Conservation (phyloP, 2,888 invertebrate species). For the Sarcophaga carnaria region DNA sequence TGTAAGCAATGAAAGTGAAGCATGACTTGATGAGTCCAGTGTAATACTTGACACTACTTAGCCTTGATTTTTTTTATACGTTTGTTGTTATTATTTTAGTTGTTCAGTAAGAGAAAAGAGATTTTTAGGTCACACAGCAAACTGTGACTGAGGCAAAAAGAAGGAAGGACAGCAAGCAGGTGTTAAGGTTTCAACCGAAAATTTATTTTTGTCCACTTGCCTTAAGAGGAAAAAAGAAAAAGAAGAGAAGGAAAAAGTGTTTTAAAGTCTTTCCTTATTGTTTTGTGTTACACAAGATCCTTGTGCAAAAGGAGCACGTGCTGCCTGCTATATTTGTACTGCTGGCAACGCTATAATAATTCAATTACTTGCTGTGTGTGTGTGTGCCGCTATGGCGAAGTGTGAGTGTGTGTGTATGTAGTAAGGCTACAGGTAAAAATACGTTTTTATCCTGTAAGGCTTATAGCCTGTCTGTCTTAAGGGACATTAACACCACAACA, state of each 20-base stretch:
- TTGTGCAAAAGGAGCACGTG: slow-evolving; percentile 45
- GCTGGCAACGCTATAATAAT: slow-evolving; percentile 7
- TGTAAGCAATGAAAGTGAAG: not conserved
- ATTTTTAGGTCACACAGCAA: not conserved
- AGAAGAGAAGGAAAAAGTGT: slow-evolving; percentile 33
- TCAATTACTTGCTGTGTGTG: not conserved
- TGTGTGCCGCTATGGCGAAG: too few relatives aligned
- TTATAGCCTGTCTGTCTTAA: slow-evolving; percentile 1
- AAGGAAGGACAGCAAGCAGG: slow-evolving; percentile 30
- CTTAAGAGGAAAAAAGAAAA: slow-evolving; percentile 3
- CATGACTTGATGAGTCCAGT: slow-evolving; percentile 14
- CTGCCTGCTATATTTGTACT: slow-evolving; percentile 27
- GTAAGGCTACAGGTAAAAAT: slow-evolving; percentile 19
- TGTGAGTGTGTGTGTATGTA: not conserved
- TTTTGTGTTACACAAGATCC: not conserved
- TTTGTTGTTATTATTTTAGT: not conserved
- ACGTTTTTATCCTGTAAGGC: not conserved
- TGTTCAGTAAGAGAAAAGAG: not conserved
- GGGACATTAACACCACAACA: not conserved
- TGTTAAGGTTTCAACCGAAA: slow-evolving; percentile 48
- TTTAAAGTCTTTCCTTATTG: not conserved
- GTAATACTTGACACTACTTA: slow-evolving; percentile 34
- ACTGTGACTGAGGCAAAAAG: not conserved
- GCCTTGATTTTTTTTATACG: slow-evolving; percentile 47
- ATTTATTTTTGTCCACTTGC: slow-evolving; percentile 27